These are phyloP conservation scores for Petroica traversi DNA, from an alignment of 2,113 vertebrate species.

Conservation along the genomic window DNA sequence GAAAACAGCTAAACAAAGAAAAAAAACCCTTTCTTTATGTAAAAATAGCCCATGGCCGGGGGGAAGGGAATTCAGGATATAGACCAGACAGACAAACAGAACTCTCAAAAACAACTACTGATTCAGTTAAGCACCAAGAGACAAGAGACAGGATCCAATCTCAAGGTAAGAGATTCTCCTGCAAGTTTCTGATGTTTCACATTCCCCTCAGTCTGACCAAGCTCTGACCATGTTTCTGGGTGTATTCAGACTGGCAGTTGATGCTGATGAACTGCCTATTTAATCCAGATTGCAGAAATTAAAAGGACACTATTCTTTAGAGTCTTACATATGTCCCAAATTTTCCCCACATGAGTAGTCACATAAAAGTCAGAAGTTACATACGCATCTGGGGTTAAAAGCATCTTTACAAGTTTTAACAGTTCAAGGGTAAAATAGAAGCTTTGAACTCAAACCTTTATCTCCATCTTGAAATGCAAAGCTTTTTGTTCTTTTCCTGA, in stretches of 20 bases:
- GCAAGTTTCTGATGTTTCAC: neutral
- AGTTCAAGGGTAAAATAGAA: neutral
- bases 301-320: neutral
- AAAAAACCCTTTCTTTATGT: neutral
- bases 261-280: neutral
- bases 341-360: neutral
- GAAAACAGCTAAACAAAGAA: neutral
- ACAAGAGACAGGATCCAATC: neutral
- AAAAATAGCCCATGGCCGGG: neutral
- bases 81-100: slow-evolving; percentile 5
- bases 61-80: neutral
- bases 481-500: neutral
- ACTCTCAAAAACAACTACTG: neutral
- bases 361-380: neutral
- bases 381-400: neutral
- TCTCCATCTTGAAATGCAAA: neutral
- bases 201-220: neutral
- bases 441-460: neutral
- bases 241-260: neutral
- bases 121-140: neutral
- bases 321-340: neutral
- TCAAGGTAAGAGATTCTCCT: neutral
- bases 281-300: neutral
- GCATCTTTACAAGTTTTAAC: neutral
- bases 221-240: neutral